A percentile compares a stretch with the other conserved stretches of the same genome.
phyloP scores from a whole-genome alignment of 2,888 invertebrate species.

The Eupelmus urozonus region DNA sequence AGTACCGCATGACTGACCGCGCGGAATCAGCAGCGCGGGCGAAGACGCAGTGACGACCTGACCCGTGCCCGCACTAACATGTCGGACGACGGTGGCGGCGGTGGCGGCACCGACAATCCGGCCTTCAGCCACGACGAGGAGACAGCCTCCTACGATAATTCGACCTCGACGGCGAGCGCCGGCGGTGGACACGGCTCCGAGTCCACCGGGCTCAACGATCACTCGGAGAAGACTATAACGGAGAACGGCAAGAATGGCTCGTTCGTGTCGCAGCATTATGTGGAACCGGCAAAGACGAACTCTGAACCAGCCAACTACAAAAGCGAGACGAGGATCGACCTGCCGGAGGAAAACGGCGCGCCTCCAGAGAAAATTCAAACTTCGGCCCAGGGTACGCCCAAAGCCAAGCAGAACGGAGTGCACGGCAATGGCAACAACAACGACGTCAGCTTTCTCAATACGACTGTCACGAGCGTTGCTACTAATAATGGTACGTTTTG shows the following conservation, averaged over 20 bases:
- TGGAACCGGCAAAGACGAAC: slow-evolving; percentile 69
- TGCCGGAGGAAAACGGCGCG: slow-evolving; percentile 68
- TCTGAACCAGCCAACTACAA: slow-evolving; percentile 67
- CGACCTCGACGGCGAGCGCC: slow-evolving; percentile 49
- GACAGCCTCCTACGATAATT: slow-evolving; percentile 38
- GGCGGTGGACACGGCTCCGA: slow-evolving; percentile 20
- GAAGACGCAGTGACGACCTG: slow-evolving; percentile 29
- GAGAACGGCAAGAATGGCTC: slow-evolving; percentile 70
- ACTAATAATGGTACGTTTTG: slow-evolving; percentile 51
- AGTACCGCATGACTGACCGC: slow-evolving; percentile 70
- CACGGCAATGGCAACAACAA: slow-evolving; percentile 75
- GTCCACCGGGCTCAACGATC: slow-evolving; percentile 4
- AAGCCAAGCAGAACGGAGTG: slow-evolving; percentile 71
- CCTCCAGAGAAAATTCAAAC: slow-evolving; percentile 64
- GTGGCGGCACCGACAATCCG: slow-evolving; percentile 74
- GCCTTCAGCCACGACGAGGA: slow-evolving; percentile 74
- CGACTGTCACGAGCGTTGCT: slow-evolving; percentile 70
- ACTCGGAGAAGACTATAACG: slow-evolving; percentile 57
- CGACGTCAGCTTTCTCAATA: slow-evolving; percentile 75
- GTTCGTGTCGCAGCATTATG: slow-evolving; percentile 72
- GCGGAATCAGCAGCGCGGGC: slow-evolving; percentile 60
- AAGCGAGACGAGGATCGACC: slow-evolving; percentile 67
- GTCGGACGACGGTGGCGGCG: slow-evolving; percentile 60
- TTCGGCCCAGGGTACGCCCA: slow-evolving; percentile 56
- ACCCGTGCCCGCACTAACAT: slow-evolving; percentile 30